Base-by-base conservation (phyloP, 30 jellyfish, hydroid and myxozoan genomes). In the Cassiopea xamachana region DNA sequence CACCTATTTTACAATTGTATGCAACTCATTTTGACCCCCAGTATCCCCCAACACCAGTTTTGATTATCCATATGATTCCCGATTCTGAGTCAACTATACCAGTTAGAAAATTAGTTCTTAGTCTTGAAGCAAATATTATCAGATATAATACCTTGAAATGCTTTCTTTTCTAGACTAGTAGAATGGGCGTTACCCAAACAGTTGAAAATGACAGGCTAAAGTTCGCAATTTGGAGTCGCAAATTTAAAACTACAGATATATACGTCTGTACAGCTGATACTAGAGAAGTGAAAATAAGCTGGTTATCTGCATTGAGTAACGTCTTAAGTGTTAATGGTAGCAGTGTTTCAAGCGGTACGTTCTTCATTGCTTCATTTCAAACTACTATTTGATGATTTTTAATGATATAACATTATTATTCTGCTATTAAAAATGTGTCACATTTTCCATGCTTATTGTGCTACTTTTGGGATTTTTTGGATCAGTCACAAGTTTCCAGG, bases 161-260 rank as follows among this genome's bases (percentile, higher is more conserved):
- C 64, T 64, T 64, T 64, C 27, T 71, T 71, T 7, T 27, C 58
- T 71, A 94, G 98, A 94, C 94, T 48, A 45, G 87, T 69, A 51
- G 93, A 46, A 79, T 94, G 98, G 98, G 98, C 48, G 84, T 94
- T 17, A 94, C 98, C 46, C 94, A 94, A 64, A 81, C 97, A 0
- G 96, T 94, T 15, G 94, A 89, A 58, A 94, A 94, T 47, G 96
- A 94, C 92, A 75, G 73, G 67, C 69, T 84, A 73, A 89, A 80
- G 48, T 94, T 94, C 81, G 98, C 98, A 2, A 87, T 94, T 9
- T 94, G 97, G 97, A 80, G 80, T 74, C 94, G 98, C 9, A 94
- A 94, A 46, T 89, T 86, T 85, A 90, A 90, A 67, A 78, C 96
- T 19, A 83, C 97, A 1, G 97, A 94, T 75, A 94, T 94, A 9